Evolutionary conservation across 2,797 vertebrate genomes (phyloP).

Genomic region (Synanceia verrucosa): DNA sequence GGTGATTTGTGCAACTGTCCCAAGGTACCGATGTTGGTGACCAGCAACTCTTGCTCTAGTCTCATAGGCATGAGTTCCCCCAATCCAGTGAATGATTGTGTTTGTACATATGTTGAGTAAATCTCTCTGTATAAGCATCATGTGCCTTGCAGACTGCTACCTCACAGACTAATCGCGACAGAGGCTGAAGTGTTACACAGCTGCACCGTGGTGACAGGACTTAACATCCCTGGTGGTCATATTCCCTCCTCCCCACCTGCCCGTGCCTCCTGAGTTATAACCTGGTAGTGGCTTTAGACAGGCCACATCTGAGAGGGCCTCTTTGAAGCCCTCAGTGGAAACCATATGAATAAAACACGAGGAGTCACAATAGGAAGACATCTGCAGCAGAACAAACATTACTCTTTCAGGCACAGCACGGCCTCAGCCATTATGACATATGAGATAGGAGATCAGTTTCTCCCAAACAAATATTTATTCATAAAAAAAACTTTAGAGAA

Average conservation of each 20-base stretch:
- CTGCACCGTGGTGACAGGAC: constrained; percentile 7
- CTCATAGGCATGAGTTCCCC: neutral
- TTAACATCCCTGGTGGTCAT: constrained; percentile 5
- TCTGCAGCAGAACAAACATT: constrained; percentile 68
- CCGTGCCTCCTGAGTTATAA: constrained; percentile 9
- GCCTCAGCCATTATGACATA: constrained; percentile 25
- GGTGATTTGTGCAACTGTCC: too few relatives aligned
- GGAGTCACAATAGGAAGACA: constrained; percentile 46
- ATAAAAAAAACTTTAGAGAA: constrained; percentile 12
- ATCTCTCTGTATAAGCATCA: neutral
- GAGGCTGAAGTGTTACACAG: constrained; percentile 1
- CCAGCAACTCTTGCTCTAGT: too few relatives aligned
- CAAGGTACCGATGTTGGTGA: neutral
- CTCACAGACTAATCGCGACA: too few relatives aligned
- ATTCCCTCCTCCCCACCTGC: constrained; percentile 2
- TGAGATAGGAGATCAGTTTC: constrained; percentile 20
- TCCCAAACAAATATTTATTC: constrained; percentile 29
- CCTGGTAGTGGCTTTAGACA: constrained; percentile 6
- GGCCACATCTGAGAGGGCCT: constrained; percentile 13
- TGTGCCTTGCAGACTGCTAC: neutral
- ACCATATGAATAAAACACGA: constrained; percentile 72
- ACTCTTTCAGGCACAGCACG: constrained; percentile 32
- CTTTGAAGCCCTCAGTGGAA: constrained; percentile 12
- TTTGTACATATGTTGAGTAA: neutral
- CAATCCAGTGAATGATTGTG: neutral